Evolutionary conservation across 64 coral and sea anemone species (phyloP).

Genomic region (Anthopleura sola): DNA sequence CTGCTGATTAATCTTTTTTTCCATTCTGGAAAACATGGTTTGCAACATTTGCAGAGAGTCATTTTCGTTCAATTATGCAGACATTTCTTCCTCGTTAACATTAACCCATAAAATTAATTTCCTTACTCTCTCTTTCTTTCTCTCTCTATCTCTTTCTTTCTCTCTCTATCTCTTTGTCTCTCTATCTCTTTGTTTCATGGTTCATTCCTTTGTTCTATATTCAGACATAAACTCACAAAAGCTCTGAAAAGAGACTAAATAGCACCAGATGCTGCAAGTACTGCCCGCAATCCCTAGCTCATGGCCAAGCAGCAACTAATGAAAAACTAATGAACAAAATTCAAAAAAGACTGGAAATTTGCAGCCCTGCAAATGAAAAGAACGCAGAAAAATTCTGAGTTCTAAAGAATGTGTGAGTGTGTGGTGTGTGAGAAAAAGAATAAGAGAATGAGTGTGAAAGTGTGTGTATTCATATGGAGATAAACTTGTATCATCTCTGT

Average conservation of each 20-base stretch:
- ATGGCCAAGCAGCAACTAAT: background rate
- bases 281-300: background rate
- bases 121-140: background rate
- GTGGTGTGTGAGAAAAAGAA: background rate
- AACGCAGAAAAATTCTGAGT: background rate
- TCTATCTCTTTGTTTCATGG: too few species aligned
- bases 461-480: background rate
- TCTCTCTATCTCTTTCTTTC: background rate
- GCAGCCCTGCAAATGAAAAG: background rate
- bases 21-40: conserved; percentile 38
- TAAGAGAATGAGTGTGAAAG: background rate
- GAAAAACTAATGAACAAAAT: background rate
- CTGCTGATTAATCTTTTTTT: conserved; percentile 29
- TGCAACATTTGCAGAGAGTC: conserved; percentile 55
- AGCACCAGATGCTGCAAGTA: background rate
- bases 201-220: background rate
- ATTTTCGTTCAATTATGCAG: conserved; percentile 22
- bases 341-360: background rate
- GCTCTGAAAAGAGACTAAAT: background rate
- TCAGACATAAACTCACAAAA: background rate
- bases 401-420: background rate
- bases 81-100: background rate
- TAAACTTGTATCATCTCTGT: background rate
- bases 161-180: background rate
- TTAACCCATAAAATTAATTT: background rate